These are phyloP conservation scores for Papilio gigon DNA, from an alignment of 2,888 invertebrate genomes.

Conservation along the genomic window DNA sequence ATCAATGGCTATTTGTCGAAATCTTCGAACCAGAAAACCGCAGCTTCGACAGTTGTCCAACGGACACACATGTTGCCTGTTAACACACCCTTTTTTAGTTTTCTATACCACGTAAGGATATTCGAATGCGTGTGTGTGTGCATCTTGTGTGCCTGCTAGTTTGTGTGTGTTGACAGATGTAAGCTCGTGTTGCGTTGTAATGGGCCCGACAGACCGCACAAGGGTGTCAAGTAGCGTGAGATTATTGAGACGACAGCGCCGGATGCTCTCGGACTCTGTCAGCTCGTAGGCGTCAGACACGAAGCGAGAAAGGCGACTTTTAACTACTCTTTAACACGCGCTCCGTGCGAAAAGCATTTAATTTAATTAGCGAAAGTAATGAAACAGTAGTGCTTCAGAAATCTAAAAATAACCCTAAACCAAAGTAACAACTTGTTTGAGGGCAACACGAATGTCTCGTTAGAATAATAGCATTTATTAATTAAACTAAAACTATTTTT, in stretches of 20 bases:
- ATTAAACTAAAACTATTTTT: too few species aligned
- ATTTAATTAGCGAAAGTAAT: conserved; percentile 27
- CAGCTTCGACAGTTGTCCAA: conserved; percentile 15
- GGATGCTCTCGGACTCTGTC: conserved; percentile 59
- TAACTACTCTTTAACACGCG: conserved; percentile 33
- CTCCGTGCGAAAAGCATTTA: conserved; percentile 23
- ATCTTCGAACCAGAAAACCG: conserved; percentile 34
- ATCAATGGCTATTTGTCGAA: conserved; percentile 8
- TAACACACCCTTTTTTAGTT: not conserved
- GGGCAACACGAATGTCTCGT: not conserved
- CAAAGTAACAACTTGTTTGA: not conserved
- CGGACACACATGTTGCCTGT: not conserved
- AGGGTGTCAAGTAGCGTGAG: conserved; percentile 66
- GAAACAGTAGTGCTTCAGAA: not conserved
- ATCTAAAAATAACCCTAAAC: not conserved
- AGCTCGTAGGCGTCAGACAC: conserved; percentile 57
- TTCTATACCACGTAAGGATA: not conserved
- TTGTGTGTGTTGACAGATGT: conserved; percentile 14
- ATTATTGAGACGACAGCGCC: conserved; percentile 59
- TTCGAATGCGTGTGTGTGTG: not conserved
- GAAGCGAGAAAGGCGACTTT: conserved; percentile 45
- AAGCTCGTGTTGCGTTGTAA: conserved; percentile 33
- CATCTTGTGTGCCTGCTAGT: not conserved
- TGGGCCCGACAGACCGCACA: conserved; percentile 46
- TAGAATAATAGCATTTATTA: not conserved